Percentiles rank a stretch among this genome's conserved stretches.
Evolutionary conservation across 2,888 invertebrate species (phyloP).

Genomic region (Ophraella communa): DNA sequence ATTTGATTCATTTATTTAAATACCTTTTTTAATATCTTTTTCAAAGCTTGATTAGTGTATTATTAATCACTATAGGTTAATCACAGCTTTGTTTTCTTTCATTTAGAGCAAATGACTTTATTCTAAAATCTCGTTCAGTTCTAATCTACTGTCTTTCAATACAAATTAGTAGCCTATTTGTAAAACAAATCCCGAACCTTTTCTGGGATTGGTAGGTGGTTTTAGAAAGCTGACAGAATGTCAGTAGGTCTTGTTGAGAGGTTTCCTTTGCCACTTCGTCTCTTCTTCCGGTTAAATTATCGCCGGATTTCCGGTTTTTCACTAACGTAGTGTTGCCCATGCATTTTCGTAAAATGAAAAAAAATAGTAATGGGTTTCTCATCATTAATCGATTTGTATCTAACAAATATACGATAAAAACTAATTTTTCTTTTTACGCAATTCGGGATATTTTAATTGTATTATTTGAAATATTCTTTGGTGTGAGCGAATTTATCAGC

Average conservation of each 20-base stretch:
- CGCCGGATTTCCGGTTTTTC: background rate
- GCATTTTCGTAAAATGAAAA: background rate
- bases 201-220: background rate
- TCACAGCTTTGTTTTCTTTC: too few relatives aligned
- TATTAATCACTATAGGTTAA: too few relatives aligned
- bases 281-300: background rate
- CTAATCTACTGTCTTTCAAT: background rate
- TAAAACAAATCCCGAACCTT: background rate
- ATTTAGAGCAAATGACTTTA: too few relatives aligned
- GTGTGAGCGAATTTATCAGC: background rate
- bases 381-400: conserved; percentile 4
- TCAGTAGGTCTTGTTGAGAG: conserved; percentile 3
- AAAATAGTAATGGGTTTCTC: conserved; percentile 18
- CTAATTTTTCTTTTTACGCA: too few relatives aligned
- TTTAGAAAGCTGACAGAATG: conserved; percentile 2
- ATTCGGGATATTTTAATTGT: too few relatives aligned
- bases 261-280: background rate
- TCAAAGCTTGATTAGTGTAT: too few relatives aligned
- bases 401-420: background rate
- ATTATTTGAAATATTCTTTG: too few relatives aligned
- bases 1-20: too few relatives aligned
- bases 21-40: too few relatives aligned
- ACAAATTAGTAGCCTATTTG: conserved; percentile 1
- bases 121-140: too few relatives aligned
- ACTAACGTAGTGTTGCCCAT: background rate